Percentiles rank a stretch among this genome's conserved stretches.
These are phyloP conservation scores for Apoda limacodes DNA, from an alignment of 2,888 invertebrate genomes.

Conservation along the genomic window DNA sequence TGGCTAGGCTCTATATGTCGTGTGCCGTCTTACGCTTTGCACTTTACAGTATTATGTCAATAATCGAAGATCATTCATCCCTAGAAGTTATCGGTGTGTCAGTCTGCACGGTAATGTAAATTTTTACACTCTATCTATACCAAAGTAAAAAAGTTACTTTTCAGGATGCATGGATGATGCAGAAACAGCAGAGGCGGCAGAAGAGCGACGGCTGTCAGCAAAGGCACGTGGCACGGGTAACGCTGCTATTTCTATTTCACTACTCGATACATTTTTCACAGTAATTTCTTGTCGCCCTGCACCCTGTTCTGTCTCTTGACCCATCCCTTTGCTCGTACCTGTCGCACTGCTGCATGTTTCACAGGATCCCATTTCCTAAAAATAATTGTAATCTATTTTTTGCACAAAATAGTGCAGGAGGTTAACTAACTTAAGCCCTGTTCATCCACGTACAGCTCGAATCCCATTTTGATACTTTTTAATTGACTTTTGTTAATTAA, in stretches of 20 bases:
- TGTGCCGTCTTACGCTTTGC: too few relatives aligned
- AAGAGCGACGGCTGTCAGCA: slow-evolving; percentile 82
- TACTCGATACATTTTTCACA: slow-evolving; percentile 79
- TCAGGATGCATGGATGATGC: slow-evolving; percentile 55
- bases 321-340: not conserved
- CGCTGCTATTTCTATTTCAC: slow-evolving; percentile 47
- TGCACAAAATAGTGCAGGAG: too few relatives aligned
- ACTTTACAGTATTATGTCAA: too few relatives aligned
- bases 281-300: slow-evolving; percentile 43
- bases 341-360: slow-evolving; percentile 1
- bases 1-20: too few relatives aligned
- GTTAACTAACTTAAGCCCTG: too few relatives aligned
- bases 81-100: not conserved
- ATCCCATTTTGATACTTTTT: too few relatives aligned
- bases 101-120: not conserved
- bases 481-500: too few relatives aligned
- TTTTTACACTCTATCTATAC: not conserved
- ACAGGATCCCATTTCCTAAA: slow-evolving; percentile 2
- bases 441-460: too few relatives aligned
- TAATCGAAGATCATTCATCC: too few relatives aligned
- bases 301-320: slow-evolving; percentile 28
- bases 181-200: slow-evolving; percentile 65
- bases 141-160: slow-evolving; percentile 43
- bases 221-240: slow-evolving; percentile 79
- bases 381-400: not conserved